phyloP scores from a whole-genome alignment of 1,140 invertebrate genomes.

The Solenopsis invicta region DNA sequence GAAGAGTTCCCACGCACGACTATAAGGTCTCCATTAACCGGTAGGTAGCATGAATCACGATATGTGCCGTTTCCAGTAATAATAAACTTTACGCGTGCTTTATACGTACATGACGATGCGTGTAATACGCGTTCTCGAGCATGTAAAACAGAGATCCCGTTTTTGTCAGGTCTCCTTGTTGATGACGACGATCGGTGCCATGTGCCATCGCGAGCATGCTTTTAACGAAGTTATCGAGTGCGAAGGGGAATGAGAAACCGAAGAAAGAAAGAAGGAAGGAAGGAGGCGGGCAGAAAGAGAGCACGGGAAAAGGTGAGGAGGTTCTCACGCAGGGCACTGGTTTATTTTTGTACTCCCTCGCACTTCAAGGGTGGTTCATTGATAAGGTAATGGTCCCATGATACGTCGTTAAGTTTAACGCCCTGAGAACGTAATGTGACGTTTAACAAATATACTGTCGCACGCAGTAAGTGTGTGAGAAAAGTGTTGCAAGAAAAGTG shows the following conservation, averaged over 20 bases:
- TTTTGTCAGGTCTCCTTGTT: constrained; percentile 68
- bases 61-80: constrained; percentile 37
- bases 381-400: constrained; percentile 82
- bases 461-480: constrained; percentile 65
- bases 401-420: constrained; percentile 75
- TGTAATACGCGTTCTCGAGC: constrained; percentile 28
- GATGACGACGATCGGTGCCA: constrained; percentile 60
- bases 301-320: constrained; percentile 72
- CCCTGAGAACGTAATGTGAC: constrained; percentile 70
- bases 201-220: constrained; percentile 65
- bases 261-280: constrained; percentile 54
- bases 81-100: constrained; percentile 53
- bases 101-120: neutral
- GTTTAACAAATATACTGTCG: constrained; percentile 57
- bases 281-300: constrained; percentile 59
- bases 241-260: constrained; percentile 62
- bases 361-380: constrained; percentile 78
- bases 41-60: neutral
- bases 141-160: constrained; percentile 52
- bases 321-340: constrained; percentile 72
- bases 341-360: constrained; percentile 81
- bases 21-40: neutral
- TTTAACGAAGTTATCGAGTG: constrained; percentile 64
- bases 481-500: constrained; percentile 50
- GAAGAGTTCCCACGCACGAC: constrained; percentile 18